Evolutionary conservation across 2,113 vertebrate species (phyloP).

Genomic region (Limanda limanda): DNA sequence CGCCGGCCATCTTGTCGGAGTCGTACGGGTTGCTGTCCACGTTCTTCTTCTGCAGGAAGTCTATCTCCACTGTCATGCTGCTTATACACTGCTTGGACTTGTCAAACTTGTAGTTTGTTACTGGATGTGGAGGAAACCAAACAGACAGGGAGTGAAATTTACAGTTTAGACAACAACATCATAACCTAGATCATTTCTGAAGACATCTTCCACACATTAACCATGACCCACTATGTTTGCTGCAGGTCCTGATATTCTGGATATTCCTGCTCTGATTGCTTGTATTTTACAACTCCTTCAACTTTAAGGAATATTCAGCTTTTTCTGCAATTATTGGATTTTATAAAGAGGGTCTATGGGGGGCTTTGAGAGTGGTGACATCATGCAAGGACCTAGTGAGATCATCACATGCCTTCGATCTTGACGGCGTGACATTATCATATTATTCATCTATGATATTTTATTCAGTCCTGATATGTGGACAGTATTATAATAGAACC

Average conservation of each 20-base stretch:
- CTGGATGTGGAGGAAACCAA: conserved; percentile 67
- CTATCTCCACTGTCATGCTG: conserved; percentile 91
- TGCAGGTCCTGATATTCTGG: no score
- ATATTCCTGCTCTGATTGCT: no score
- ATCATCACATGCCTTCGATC: conserved; percentile 11
- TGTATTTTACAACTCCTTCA: no score
- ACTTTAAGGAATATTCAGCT: no score
- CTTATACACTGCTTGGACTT: conserved; percentile 92
- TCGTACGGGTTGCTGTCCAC: conserved; percentile 93
- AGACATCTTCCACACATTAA: neutral
- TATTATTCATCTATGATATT: neutral
- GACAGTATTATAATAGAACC: conserved; percentile 34
- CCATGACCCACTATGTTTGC: no score
- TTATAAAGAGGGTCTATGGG: no score
- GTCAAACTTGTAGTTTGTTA: conserved; percentile 91
- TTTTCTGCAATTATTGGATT: no score
- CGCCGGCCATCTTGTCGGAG: conserved; percentile 92
- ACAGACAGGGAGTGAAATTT: neutral
- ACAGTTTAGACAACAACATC: neutral
- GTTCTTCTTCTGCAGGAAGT: conserved; percentile 97
- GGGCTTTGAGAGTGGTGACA: no score
- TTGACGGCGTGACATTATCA: neutral
- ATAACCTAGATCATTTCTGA: neutral
- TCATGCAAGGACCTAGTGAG: neutral
- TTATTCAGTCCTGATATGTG: conserved; percentile 21